Evolutionary conservation across 2,888 invertebrate genomes (phyloP), one percentile per base, ranked within the genome.

Genomic region (Aphodius granarius): DNA sequence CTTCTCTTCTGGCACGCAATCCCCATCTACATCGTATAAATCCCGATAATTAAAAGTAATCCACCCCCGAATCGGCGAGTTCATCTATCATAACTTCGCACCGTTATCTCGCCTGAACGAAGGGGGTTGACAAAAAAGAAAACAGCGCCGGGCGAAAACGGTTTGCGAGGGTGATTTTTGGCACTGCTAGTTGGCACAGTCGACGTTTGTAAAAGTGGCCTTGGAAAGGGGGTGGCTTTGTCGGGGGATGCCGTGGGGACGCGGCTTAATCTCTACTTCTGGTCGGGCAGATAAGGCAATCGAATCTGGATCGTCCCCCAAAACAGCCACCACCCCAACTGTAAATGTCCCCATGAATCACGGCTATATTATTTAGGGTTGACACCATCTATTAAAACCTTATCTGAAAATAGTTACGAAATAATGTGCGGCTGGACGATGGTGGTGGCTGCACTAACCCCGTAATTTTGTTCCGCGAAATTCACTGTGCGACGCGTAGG

Each of bases 241-340:
- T 20, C n/a, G 66, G 20, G 68, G 68, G 68, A n/a, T 68, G 20
- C n/a, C 20, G 20, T n/a, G 68, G 68, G 75, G 75, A 66, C 78
- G 78, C 82, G 82, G 84, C 83, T 86, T 87, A 87, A 87, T 87
- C 87, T 86, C 84, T 85, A 85, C 86, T 86, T 86, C 86, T 87
- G 87, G 87, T 86, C 86, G 86, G 86, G 86, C 86, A 86, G 87
- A 87, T 87, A 87, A 86, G 85, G 86, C 86, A 86, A 87, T 86
- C 86, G 85, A 84, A 82, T 80, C 83, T 83, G 84, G 84, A 86
- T 85, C 84, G 84, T 82, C 82, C 81, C 81, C 81, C n/a, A n/a
- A n/a, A 80, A 80, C 82, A 81, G 81, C 43, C 43, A 43, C 43
- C 43, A 83, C 83, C 81, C 78, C 77, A 72, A 77, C 82, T 82